These are phyloP conservation scores for Osmerus eperlanus DNA, from an alignment of 2,113 vertebrate species.

Conservation along the genomic window DNA sequence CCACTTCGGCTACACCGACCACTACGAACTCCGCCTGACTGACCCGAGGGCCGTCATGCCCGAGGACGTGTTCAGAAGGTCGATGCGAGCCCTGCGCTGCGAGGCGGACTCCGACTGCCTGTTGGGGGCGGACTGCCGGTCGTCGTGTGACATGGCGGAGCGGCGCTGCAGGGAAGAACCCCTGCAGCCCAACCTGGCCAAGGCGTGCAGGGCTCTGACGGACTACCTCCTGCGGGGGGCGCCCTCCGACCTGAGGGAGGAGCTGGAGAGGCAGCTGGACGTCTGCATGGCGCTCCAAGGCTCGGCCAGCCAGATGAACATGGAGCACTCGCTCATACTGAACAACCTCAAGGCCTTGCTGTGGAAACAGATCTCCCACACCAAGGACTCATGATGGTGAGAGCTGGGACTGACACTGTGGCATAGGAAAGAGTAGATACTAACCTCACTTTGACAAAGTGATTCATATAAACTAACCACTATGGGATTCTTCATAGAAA, in stretches of 20 bases:
- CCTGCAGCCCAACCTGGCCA: constrained; percentile 90
- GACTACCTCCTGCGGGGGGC: constrained; percentile 92
- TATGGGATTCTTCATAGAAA: not conserved
- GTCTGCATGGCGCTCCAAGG: constrained; percentile 92
- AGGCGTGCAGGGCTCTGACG: constrained; percentile 88
- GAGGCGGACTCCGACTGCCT: constrained; percentile 87
- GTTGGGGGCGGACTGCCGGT: constrained; percentile 87
- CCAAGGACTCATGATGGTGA: constrained; percentile 87
- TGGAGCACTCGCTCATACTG: constrained; percentile 97
- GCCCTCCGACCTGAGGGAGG: constrained; percentile 84
- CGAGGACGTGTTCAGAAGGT: constrained; percentile 82
- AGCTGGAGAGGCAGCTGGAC: constrained; percentile 93
- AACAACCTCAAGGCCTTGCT: constrained; percentile 96
- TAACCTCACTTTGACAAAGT: not conserved
- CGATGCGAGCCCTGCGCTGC: constrained; percentile 85
- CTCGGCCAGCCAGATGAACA: constrained; percentile 93
- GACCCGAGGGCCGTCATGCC: constrained; percentile 85
- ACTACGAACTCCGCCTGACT: constrained; percentile 90
- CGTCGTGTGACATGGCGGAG: constrained; percentile 82
- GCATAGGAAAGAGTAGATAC: constrained; percentile 8
- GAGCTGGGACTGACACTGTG: constrained; percentile 28
- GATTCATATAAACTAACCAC: not conserved
- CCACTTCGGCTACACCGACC: constrained; percentile 91
- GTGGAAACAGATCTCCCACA: constrained; percentile 99
- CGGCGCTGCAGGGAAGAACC: constrained; percentile 86